These are phyloP conservation scores for Oceanodroma tethys DNA, from an alignment of 2,113 vertebrate genomes.

Conservation along the genomic window DNA sequence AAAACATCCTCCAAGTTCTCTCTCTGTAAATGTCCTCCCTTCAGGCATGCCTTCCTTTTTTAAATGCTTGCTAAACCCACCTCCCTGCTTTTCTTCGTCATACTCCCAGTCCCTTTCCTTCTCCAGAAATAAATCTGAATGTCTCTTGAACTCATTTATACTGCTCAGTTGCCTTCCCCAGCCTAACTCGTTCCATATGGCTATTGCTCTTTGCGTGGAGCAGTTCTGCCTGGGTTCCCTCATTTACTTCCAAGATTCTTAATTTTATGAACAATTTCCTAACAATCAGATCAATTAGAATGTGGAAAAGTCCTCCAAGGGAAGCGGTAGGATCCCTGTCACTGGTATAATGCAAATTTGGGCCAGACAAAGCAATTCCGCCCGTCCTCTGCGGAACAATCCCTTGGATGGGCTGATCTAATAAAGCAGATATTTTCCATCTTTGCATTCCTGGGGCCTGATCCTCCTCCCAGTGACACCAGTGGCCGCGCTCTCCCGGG, in stretches of 20 bases:
- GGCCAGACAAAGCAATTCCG: neutral
- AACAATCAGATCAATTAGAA: conserved; percentile 72
- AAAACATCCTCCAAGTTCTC: neutral
- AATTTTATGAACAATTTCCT: conserved; percentile 78
- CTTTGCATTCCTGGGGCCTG: neutral
- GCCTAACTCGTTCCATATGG: conserved; percentile 70
- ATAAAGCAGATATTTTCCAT: conserved; percentile 61
- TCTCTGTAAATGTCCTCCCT: neutral
- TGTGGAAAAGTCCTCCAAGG: conserved; percentile 50
- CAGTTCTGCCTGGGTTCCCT: conserved; percentile 41
- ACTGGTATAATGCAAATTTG: neutral
- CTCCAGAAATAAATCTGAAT: conserved; percentile 64
- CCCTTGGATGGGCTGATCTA: neutral
- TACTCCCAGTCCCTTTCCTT: neutral
- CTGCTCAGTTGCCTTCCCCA: conserved; percentile 31
- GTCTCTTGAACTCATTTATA: conserved; percentile 68
- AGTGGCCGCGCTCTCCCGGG: neutral
- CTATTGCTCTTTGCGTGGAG: neutral
- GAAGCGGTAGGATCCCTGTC: conserved; percentile 43
- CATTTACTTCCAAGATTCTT: conserved; percentile 52
- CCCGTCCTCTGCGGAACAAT: neutral
- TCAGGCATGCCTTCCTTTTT: neutral
- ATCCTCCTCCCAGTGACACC: conserved; percentile 17
- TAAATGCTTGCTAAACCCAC: neutral
- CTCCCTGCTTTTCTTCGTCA: neutral